phyloP scores from a whole-genome alignment of 2,797 vertebrate genomes.

The Cercopithecus mitis region DNA sequence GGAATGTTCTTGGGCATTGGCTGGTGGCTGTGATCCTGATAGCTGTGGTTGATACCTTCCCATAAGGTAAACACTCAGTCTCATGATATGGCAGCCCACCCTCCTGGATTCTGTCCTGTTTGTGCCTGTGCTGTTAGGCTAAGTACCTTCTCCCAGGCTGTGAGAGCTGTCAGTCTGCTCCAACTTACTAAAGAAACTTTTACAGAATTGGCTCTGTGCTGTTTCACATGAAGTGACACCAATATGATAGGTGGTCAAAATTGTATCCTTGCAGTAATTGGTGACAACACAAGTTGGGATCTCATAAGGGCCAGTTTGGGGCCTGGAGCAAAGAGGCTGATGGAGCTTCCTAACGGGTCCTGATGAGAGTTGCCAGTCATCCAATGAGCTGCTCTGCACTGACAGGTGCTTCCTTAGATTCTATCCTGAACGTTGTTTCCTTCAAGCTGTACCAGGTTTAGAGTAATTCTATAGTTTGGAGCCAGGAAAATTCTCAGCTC shows the following conservation, averaged over 20 bases:
- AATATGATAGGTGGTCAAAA: background rate
- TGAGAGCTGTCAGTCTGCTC: background rate
- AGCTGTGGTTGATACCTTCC: fast-evolving
- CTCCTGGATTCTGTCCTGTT: background rate
- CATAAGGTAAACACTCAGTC: background rate
- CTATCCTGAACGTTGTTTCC: background rate
- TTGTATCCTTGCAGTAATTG: background rate
- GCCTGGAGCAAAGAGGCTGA: background rate
- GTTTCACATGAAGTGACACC: background rate
- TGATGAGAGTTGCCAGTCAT: background rate
- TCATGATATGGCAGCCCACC: too few species aligned
- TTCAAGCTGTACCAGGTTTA: background rate
- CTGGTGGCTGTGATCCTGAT: too few species aligned
- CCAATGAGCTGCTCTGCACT: background rate
- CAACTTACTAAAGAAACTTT: background rate
- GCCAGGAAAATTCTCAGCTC: background rate
- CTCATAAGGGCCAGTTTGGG: background rate
- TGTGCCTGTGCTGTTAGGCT: background rate
- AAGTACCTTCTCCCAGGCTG: background rate
- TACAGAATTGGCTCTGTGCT: background rate
- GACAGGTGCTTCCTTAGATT: background rate
- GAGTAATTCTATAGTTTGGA: background rate
- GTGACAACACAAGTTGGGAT: background rate
- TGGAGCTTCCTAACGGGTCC: background rate
- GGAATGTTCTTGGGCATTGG: background rate